A percentile compares a stretch with the other conserved stretches of the same genome.
phyloP scores from a whole-genome alignment of 2,888 invertebrate genomes.

The Diloba caeruleocephala region DNA sequence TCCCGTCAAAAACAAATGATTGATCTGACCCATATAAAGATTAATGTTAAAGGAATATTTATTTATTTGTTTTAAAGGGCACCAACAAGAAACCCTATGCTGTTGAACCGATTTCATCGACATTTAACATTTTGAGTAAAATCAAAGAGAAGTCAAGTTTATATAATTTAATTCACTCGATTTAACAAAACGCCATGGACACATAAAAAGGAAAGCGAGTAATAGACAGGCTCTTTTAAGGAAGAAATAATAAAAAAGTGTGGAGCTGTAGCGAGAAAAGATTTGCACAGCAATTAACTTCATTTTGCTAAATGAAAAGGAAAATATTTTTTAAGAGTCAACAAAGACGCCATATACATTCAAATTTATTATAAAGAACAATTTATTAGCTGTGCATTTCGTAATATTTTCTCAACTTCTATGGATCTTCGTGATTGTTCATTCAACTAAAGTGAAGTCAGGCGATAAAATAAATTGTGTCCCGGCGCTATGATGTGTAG shows the following conservation, averaged over 20 bases:
- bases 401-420: neutral
- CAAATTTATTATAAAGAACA: slow-evolving; percentile 47
- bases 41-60: too few relatives aligned
- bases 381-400: slow-evolving; percentile 17
- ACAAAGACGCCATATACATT: slow-evolving; percentile 33
- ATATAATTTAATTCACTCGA: slow-evolving; percentile 31
- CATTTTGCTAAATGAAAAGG: slow-evolving; percentile 42
- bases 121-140: slow-evolving; percentile 9
- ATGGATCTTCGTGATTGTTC: too few relatives aligned
- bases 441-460: too few relatives aligned
- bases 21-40: too few relatives aligned
- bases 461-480: too few relatives aligned
- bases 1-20: too few relatives aligned
- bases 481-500: too few relatives aligned
- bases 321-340: slow-evolving; percentile 39
- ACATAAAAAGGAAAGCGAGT: slow-evolving; percentile 24
- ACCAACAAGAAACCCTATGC: too few relatives aligned
- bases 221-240: slow-evolving; percentile 20
- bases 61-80: too few relatives aligned
- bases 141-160: slow-evolving; percentile 28
- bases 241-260: slow-evolving; percentile 29
- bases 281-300: slow-evolving; percentile 49
- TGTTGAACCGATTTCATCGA: too few relatives aligned
- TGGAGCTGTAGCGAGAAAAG: slow-evolving; percentile 22
- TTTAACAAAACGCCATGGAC: slow-evolving; percentile 36